These are phyloP conservation scores for Drosophila macrothrix DNA, from an alignment of 2,888 invertebrate species.

Conservation along the genomic window DNA sequence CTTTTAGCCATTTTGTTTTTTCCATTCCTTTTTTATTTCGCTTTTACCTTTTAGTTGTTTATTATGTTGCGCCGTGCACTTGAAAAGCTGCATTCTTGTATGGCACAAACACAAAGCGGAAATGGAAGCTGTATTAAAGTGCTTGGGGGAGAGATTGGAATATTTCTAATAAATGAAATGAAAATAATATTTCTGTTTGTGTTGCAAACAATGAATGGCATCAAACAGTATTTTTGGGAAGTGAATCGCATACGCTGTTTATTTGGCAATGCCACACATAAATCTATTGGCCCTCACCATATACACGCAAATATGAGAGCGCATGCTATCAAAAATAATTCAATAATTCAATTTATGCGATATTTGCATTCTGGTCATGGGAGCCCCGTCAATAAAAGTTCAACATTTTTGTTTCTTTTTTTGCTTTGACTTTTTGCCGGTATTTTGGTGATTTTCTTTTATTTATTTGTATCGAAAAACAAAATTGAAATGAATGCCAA, in stretches of 20 bases:
- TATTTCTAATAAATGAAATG: constrained; percentile 63
- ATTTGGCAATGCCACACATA: constrained; percentile 58
- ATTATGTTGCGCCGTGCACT: constrained; percentile 52
- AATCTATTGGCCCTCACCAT: constrained; percentile 35
- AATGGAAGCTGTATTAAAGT: constrained; percentile 48
- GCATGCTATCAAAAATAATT: constrained; percentile 67
- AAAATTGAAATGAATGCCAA: constrained; percentile 28
- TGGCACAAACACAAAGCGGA: constrained; percentile 52
- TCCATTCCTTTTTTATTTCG: constrained; percentile 4
- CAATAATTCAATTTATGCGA: constrained; percentile 76
- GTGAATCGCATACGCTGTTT: constrained; percentile 45
- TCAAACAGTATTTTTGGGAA: constrained; percentile 48
- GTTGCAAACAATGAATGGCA: constrained; percentile 65
- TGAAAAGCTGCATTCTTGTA: constrained; percentile 47
- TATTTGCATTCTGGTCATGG: constrained; percentile 42
- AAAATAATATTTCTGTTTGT: constrained; percentile 64
- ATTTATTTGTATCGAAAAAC: constrained; percentile 8
- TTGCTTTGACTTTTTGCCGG: constrained; percentile 20
- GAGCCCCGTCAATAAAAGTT: constrained; percentile 1
- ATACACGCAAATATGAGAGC: constrained; percentile 36
- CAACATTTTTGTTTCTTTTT: constrained; percentile 13
- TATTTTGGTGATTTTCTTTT: constrained; percentile 9
- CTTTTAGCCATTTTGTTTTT: constrained; percentile 27
- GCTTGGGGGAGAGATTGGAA: constrained; percentile 11
- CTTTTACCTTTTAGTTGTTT: constrained; percentile 38